phyloP scores from a whole-genome alignment of 2,113 vertebrate genomes.

The Tyrannus savana region DNA sequence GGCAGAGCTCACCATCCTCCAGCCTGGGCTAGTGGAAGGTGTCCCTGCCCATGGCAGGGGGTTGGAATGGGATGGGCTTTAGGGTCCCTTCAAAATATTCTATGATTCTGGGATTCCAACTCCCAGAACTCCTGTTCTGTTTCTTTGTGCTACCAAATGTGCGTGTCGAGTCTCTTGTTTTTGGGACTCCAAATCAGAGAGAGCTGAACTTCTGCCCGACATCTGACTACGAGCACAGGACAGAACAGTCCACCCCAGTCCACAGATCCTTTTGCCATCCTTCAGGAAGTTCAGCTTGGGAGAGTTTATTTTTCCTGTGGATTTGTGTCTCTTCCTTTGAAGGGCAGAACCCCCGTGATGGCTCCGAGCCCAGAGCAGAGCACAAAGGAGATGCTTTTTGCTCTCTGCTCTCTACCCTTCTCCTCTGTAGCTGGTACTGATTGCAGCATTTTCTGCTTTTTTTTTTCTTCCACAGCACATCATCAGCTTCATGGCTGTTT shows the following conservation, averaged over 20 bases:
- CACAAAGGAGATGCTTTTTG: neutral
- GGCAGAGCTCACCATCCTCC: neutral
- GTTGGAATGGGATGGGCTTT: neutral
- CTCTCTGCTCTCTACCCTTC: neutral
- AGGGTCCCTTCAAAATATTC: neutral
- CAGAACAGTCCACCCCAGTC: neutral
- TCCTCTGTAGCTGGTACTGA: neutral
- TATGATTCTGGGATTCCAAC: neutral
- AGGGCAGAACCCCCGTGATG: neutral
- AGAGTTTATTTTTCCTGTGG: neutral
- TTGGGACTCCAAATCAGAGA: neutral
- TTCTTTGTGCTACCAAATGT: neutral
- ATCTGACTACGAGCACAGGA: neutral
- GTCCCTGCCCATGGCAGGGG: neutral
- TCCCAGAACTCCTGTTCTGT: rapidly evolving
- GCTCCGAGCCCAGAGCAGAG: neutral
- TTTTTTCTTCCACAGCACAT: neutral
- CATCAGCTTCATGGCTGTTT: neutral
- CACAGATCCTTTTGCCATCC: neutral
- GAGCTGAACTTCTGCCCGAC: neutral
- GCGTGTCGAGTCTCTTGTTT: neutral
- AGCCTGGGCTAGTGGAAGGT: neutral
- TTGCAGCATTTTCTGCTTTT: neutral
- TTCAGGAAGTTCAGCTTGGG: neutral
- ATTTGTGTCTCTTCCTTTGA: neutral